Percentiles rank a stretch among this genome's conserved stretches.
These are phyloP conservation scores for Ips nitidus DNA, from an alignment of 1,140 invertebrate genomes.

Conservation along the genomic window DNA sequence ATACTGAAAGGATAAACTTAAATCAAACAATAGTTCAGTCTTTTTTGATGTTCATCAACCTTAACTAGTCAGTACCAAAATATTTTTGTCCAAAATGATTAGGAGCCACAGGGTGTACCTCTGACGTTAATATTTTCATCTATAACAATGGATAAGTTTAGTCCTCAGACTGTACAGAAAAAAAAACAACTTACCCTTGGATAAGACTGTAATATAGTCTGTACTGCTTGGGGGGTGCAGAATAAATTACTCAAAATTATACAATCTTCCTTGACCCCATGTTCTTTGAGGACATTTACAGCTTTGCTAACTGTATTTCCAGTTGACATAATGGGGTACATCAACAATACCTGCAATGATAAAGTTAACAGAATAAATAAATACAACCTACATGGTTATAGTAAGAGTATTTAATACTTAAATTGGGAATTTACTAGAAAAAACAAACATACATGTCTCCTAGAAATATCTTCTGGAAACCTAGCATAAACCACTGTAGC, in stretches of 20 bases:
- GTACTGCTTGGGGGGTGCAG: conserved; percentile 89
- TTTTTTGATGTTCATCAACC: background rate
- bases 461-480: conserved; percentile 92
- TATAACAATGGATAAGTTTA: conserved; percentile 51
- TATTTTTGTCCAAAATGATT: conserved; percentile 99
- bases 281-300: conserved; percentile 89
- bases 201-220: conserved; percentile 82
- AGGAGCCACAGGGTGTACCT: conserved; percentile 92
- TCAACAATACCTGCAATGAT: conserved; percentile 71
- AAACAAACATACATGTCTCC: conserved; percentile 63
- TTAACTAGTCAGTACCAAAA: conserved; percentile 91
- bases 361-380: conserved; percentile 8
- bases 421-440: background rate
- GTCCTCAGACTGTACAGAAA: background rate
- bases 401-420: too few relatives aligned
- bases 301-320: conserved; percentile 95
- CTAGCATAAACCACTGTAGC: conserved; percentile 97
- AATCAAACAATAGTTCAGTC: conserved; percentile 15
- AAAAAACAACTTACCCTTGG: conserved; percentile 64
- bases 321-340: conserved; percentile 98
- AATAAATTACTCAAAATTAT: conserved; percentile 96
- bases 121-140: conserved; percentile 94
- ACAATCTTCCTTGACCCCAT: conserved; percentile 89
- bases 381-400: background rate
- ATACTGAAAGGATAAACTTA: too few relatives aligned